Base-by-base conservation (phyloP, 2,113 vertebrate genomes). In the Ellobius talpinus region DNA sequence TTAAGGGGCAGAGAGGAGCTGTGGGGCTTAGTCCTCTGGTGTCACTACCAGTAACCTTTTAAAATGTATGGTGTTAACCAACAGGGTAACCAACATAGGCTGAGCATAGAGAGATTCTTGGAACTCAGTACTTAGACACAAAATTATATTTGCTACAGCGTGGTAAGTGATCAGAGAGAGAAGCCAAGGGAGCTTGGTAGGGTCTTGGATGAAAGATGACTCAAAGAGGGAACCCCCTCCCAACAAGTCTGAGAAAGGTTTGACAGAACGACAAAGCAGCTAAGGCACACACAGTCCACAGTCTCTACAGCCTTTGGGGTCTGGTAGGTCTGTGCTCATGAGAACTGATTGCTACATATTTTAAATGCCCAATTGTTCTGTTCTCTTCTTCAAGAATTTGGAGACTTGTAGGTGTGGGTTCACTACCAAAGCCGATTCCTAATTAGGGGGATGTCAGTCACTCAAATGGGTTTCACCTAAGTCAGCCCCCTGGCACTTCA, bases 291-390 rank as follows among this genome's bases (percentile, higher is more conserved):
- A 33, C 6, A 21, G 70, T 31, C 42, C n/a, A 26, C n/a, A 82
- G 66, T 17, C 50, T 17, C 13, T 3, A 36, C 4, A 26, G 92
- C 36, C 87, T 84, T 74, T n/a, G 55, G 73, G 50, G 92, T 91
- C 66, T 42, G 50, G 47, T 6, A 5, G 74, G 16, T 65, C 47
- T 77, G n/a, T n/a, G 95, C 39, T 66, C 65, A 0, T 7, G 52
- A 89, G 31, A 61, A 12, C 65, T 73, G 70, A 66, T 45, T 90
- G 88, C 93, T 96, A 97, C 96, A 95, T 97, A 96, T 95, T 97
- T 94, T 96, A 95, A 93, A 93, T 0, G 72, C 94, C 92, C 95
- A 94, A 70, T 94, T 72, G 55, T 17, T 29, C 70, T 8, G 10
- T 61, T 90, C 66, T 95, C 70, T 79, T 87, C 90, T 94, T 93